A percentile compares a stretch with the other conserved stretches of the same genome.
Evolutionary conservation across 2,888 invertebrate species (phyloP).

Genomic region (Ectobius pallidus): DNA sequence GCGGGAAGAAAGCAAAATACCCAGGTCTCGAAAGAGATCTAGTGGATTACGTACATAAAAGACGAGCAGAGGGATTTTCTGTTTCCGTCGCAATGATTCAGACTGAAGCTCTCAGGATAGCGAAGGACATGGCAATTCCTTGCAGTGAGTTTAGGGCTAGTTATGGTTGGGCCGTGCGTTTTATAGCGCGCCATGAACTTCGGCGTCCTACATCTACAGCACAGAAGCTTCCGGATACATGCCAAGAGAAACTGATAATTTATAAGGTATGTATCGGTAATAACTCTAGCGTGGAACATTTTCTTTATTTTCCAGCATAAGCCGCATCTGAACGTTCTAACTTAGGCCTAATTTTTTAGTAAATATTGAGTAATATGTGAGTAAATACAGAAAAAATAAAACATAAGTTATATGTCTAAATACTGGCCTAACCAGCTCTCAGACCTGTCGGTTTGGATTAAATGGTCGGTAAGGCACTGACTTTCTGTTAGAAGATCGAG

Average conservation of each 20-base stretch:
- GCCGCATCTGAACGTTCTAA: no score
- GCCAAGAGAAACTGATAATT: slow-evolving; percentile 1
- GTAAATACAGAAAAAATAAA: no score
- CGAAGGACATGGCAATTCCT: not conserved
- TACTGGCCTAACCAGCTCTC: no score
- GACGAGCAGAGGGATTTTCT: not conserved
- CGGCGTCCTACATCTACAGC: not conserved
- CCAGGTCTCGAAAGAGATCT: not conserved
- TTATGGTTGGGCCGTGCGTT: not conserved
- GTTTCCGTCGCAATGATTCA: not conserved
- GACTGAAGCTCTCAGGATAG: not conserved
- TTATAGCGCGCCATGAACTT: not conserved
- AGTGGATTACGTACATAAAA: not conserved
- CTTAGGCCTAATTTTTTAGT: no score
- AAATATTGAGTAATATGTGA: no score
- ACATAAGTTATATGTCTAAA: no score
- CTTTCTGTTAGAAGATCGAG: no score
- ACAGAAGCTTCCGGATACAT: not conserved
- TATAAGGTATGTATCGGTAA: no score
- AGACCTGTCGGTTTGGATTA: no score
- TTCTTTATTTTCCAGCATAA: no score
- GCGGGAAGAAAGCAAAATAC: not conserved
- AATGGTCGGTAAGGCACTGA: no score
- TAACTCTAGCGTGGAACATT: no score
- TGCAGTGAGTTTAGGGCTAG: not conserved